Base-by-base conservation (phyloP, 1,140 invertebrate species). In the Caenorhabditis inopinata region DNA sequence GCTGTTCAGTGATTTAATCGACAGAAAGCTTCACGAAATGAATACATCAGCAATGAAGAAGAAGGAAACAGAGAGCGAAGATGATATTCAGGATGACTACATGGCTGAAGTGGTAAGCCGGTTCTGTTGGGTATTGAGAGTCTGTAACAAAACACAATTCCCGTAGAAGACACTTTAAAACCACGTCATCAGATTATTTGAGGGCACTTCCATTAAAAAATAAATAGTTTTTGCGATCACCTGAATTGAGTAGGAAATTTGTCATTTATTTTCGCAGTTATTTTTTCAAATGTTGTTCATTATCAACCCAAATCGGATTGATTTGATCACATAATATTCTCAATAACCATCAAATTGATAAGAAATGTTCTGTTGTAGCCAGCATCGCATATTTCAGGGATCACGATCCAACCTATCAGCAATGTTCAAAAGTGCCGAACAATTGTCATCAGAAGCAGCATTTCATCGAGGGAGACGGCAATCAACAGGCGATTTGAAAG, bases 51-150 rank as follows among this genome's bases (percentile, higher is more conserved):
- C 46, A 29, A 18, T n/a, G 12, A 25, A 49, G 23, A 35, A 51
- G 16, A 38, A 12, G 16, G 75, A 38, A 29, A 23, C 21, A 6
- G 80, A 81, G 11, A 53, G 75, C 11, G 46, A 76, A n/a, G 75
- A 76, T 38, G 80, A 81, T 45, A 81, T 81, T 49, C 74, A 77
- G 18, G 80, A 81, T 25, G 80, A 81, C 42, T 81, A 81, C 35
- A 81, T 81, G 74, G 58, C 58, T 42, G 49, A 68, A 79, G 58
- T 68, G 58, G 58, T 68, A 7, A 42, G 58, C 23, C 21, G n/a
- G n/a, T n/a, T n/a, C n/a, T n/a, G n/a, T n/a, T n/a, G n/a, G n/a
- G n/a, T n/a, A n/a, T n/a, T n/a, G n/a, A n/a, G n/a, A n/a, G n/a
- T n/a, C n/a, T n/a, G n/a, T n/a, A n/a, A n/a, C n/a, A n/a, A n/a